Percentiles rank a stretch among this genome's conserved stretches.
phyloP scores from a whole-genome alignment of 2,797 vertebrate species.

The Hafferia zeledoni region DNA sequence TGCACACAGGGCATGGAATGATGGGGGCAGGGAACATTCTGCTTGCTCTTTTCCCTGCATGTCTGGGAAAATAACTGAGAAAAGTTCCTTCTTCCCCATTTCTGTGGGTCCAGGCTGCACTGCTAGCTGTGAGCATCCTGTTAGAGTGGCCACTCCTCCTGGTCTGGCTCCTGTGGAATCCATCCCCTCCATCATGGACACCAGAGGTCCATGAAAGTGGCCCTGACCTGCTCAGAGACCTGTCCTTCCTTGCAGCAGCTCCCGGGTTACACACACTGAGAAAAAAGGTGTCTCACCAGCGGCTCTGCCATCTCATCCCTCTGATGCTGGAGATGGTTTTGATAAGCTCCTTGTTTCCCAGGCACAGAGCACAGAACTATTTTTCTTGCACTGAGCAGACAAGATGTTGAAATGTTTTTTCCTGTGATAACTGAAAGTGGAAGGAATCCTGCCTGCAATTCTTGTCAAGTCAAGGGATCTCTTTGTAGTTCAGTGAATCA shows the following conservation, averaged over 20 bases:
- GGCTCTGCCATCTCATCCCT: not conserved
- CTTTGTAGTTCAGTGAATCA: constrained; percentile 67
- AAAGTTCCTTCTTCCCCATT: rapidly evolving
- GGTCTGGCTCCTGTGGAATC: not conserved
- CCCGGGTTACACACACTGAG: rapidly evolving
- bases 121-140: not conserved
- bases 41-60: rapidly evolving
- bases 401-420: constrained; percentile 62
- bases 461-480: constrained; percentile 58
- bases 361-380: constrained; percentile 25
- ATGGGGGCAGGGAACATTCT: not conserved
- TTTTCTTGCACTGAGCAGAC: constrained; percentile 44
- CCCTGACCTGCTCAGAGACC: not conserved
- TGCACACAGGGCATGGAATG: rapidly evolving
- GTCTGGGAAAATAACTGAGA: not conserved
- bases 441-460: constrained; percentile 48
- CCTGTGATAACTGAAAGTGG: constrained; percentile 56
- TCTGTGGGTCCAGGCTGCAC: not conserved
- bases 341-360: constrained; percentile 52
- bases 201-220: not conserved
- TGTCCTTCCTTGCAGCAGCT: not conserved
- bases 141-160: not conserved
- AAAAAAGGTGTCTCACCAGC: not conserved
- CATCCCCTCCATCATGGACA: not conserved
- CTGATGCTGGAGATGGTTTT: constrained; percentile 42